Evolutionary conservation across 2,113 vertebrate species (phyloP).

Genomic region (Ophthalmolycus amberensis): DNA sequence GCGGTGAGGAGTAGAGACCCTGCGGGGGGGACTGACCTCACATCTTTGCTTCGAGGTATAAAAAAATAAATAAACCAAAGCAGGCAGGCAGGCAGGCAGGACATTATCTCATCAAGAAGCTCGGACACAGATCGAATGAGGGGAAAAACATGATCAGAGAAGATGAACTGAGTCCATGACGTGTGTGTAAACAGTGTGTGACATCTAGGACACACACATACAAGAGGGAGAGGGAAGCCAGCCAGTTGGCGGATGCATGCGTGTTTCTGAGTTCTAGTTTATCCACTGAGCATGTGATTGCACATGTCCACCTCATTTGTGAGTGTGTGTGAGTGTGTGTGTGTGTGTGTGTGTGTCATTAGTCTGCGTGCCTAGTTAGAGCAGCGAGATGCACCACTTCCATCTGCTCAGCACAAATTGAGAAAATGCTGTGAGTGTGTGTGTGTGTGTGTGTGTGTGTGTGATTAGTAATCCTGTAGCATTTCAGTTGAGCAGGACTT

Average conservation of each 20-base stretch:
- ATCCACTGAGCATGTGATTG: constrained; percentile 44
- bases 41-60: constrained; percentile 31
- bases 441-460: neutral
- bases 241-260: neutral
- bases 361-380: constrained; percentile 67
- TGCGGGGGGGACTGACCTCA: constrained; percentile 43
- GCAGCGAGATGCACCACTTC: constrained; percentile 67
- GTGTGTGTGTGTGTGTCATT: constrained; percentile 25
- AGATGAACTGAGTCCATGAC: neutral
- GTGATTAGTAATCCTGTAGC: constrained; percentile 54
- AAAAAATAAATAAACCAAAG: constrained; percentile 10
- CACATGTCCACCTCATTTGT: constrained; percentile 50
- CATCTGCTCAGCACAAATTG: constrained; percentile 67
- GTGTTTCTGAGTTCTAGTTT: constrained; percentile 26
- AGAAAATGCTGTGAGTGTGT: constrained; percentile 34
- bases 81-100: neutral
- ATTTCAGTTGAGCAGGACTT: constrained; percentile 37
- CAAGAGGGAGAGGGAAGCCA: constrained; percentile 3
- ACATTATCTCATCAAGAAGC: constrained; percentile 13
- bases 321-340: constrained; percentile 15
- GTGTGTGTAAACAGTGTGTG: constrained; percentile 17
- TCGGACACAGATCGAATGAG: constrained; percentile 4
- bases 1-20: constrained; percentile 22
- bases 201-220: constrained; percentile 42
- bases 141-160: constrained; percentile 6